Evolutionary conservation across 2,888 invertebrate genomes (phyloP).

Genomic region (Ichneumoninae sp.): DNA sequence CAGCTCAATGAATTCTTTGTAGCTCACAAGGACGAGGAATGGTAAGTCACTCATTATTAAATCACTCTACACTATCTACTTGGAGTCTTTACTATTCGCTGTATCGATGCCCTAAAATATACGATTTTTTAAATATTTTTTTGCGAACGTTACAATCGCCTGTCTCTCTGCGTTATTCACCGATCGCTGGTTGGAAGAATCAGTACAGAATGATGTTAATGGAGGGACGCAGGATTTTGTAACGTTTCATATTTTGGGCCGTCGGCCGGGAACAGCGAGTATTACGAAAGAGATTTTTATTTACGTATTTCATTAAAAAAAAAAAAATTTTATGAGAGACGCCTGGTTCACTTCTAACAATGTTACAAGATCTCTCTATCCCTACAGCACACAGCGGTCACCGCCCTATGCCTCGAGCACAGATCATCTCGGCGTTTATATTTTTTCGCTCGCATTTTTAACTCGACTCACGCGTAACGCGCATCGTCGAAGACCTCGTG

Average conservation of each 20-base stretch:
- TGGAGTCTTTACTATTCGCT: constrained; percentile 23
- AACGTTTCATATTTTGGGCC: constrained; percentile 54
- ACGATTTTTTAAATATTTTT: background rate
- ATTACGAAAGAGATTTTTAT: constrained; percentile 50
- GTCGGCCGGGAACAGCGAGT: constrained; percentile 52
- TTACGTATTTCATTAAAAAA: constrained; percentile 14
- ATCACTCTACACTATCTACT: background rate
- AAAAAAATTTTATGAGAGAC: constrained; percentile 39
- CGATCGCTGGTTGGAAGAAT: background rate
- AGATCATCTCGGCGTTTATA: constrained; percentile 78
- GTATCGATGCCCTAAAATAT: constrained; percentile 57
- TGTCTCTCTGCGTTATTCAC: background rate
- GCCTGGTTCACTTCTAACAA: constrained; percentile 71
- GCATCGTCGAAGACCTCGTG: constrained; percentile 79
- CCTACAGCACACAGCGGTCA: constrained; percentile 83
- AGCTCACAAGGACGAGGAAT: constrained; percentile 99
- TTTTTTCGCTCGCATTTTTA: constrained; percentile 77
- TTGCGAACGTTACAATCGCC: constrained; percentile 17
- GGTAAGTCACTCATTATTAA: constrained; percentile 88
- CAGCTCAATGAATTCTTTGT: constrained; percentile 99
- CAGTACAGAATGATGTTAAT: background rate
- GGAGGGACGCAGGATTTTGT: constrained; percentile 26
- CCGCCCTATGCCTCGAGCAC: constrained; percentile 80
- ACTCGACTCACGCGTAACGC: constrained; percentile 77
- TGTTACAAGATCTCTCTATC: constrained; percentile 82